Conservation (phyloP, 2,113 vertebrate genomes). For the Aegithalos caudatus region DNA sequence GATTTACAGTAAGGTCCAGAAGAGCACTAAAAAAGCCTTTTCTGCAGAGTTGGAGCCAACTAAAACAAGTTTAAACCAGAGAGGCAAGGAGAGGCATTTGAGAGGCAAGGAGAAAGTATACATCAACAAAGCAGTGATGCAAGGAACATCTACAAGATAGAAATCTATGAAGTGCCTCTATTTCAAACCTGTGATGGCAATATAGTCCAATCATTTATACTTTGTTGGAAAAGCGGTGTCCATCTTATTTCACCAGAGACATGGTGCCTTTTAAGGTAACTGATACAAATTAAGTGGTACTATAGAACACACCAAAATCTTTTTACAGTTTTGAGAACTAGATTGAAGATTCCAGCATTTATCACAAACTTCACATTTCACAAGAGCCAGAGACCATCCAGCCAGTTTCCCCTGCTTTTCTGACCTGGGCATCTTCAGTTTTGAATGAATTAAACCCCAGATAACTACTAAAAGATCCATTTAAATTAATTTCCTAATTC, state of each 20-base stretch:
- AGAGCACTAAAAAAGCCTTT: background rate
- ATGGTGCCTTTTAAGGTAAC: background rate
- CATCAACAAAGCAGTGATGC: conserved; percentile 38
- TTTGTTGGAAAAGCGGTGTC: background rate
- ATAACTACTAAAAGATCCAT: background rate
- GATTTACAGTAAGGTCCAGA: background rate
- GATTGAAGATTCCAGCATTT: background rate
- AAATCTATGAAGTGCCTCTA: background rate
- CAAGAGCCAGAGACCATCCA: background rate
- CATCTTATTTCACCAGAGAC: background rate
- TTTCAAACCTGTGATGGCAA: background rate
- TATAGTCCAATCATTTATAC: background rate
- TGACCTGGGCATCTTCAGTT: background rate
- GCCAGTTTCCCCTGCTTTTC: background rate
- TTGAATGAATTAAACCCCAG: background rate
- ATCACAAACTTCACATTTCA: background rate
- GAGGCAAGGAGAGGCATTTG: background rate
- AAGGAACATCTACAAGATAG: conserved; percentile 40
- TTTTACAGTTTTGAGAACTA: background rate
- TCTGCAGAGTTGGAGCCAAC: background rate
- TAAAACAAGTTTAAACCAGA: background rate
- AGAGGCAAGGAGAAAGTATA: conserved; percentile 2
- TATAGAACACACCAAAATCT: background rate
- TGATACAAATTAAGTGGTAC: background rate
- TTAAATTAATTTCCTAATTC: background rate